Evolutionary conservation across 2,113 vertebrate genomes (phyloP), one percentile per base, ranked within the genome.

Genomic region (Pedetes capensis): DNA sequence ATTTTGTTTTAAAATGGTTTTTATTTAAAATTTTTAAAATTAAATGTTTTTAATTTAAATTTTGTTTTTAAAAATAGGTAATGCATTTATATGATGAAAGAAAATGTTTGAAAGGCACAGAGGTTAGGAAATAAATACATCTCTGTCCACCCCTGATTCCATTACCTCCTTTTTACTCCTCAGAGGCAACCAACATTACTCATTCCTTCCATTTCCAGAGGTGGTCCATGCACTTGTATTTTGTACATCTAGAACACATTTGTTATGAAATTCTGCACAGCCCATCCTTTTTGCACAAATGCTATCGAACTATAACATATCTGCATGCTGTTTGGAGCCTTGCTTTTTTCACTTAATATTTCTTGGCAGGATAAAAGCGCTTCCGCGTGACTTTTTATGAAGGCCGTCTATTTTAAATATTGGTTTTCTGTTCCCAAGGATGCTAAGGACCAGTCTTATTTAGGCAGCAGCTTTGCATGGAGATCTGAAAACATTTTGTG

Each of bases 291-390:
- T 51, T 37, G 53, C 27, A n/a, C 25, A 64, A 12, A 5, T 4
- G 20, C 44, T 51, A 69, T 37, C 34, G 1, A 55, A 27, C 6
- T 25, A 2, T 14, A 2, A n/a, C n/a, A n/a, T n/a, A n/a, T n/a
- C n/a, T 23, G 5, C 17, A 1, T 63, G n/a, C 66, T 78, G 2
- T 64, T 85, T 72, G 42, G 75, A 95, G 57, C 8, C 34, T 49
- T 90, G 51, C 37, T 74, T 84, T 87, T 72, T 64, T 66, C 23
- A 44, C 34, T 78, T 68, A 84, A 16, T 85, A 59, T 94, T 89
- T 83, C 91, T 94, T 89, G 57, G 69, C 91, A 72, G 49, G 32
- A 61, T n/a, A 63, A 71, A 96, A 66, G 78, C 63, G 55, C 53
- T 47, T 90, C 8, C 8, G 32, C 2, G 0, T 85, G 42, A 25